Base-by-base conservation (phyloP, 2,888 invertebrate species). In the Melieria picta region DNA sequence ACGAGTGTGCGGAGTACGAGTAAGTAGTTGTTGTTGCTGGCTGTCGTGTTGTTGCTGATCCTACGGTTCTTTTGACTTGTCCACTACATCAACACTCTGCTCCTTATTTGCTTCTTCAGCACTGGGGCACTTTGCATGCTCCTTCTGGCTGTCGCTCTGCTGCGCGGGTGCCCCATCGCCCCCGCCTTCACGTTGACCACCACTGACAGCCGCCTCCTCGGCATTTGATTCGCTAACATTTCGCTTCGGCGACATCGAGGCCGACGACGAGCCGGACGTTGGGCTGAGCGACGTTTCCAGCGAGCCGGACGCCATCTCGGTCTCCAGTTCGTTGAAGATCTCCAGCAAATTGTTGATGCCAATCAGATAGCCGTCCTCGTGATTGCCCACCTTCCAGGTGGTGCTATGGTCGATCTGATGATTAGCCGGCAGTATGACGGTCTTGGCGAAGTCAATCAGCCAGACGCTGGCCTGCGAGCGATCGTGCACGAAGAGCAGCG, bases 371-470 rank as follows among this genome's bases (percentile, higher is more conserved):
- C 98, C 98, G 83, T 98, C 98, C 88, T 98, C 98, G 84, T 97
- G 97, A 87, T 97, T 98, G 57, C 97, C 97, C 73, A 97, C 96
- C 83, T 92, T 93, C 98, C 98, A 98, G 67, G 92, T 91, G 42
- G 92, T 90, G 75, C 91, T 91, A 87, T 98, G 98, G 80, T 92
- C 91, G 72, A 97, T 94, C 55, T 86, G 88, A 74, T 93, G 88
- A 74, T 92, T 90, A 1, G 91, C 90, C 0, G 96, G 95, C 52
- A 98, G 89, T 11, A 92, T 91, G 61, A 96, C 90, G 0, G 97
- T 97, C 88, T 99, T 99, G 63, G 98, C 98, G 84, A 99, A 99
- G 88, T 99, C 98, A 78, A 99, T 99, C 89, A 99, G 91, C 98
- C 98, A 99, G 11, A 97, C 92, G 75, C 94, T 95, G 46, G 97